Evolutionary conservation across 2,113 vertebrate species (phyloP).

Genomic region (Holacanthus passer): DNA sequence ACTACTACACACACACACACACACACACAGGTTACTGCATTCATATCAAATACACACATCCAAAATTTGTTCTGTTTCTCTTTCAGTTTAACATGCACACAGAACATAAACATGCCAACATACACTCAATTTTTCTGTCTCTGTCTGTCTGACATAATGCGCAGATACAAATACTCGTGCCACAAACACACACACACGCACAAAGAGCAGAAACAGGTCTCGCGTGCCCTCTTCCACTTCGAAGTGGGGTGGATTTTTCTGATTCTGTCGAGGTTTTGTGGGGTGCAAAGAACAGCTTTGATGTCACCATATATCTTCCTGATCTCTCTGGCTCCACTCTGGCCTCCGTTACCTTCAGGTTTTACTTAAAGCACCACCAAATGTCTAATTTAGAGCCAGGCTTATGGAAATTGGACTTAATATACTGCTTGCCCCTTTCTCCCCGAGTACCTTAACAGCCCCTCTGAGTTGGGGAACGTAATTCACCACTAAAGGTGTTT

Average conservation of each 20-base stretch:
- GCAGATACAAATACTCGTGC: not conserved
- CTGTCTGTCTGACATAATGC: not conserved
- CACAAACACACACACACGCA: conserved; percentile 6
- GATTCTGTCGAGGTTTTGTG: conserved; percentile 67
- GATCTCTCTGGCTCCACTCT: conserved; percentile 75
- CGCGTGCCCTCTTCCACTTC: conserved; percentile 10
- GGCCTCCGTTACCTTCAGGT: conserved; percentile 65
- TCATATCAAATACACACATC: too few relatives aligned
- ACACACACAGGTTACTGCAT: not conserved
- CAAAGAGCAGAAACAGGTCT: conserved; percentile 34
- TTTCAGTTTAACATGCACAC: not conserved
- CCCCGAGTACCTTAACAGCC: conserved; percentile 42
- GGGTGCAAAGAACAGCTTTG: conserved; percentile 72
- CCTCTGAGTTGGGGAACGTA: conserved; percentile 39
- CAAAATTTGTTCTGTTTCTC: not conserved
- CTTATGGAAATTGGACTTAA: conserved; percentile 78
- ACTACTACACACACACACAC: not conserved
- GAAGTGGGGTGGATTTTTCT: conserved; percentile 54
- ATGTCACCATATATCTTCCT: conserved; percentile 80
- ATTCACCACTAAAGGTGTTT: conserved; percentile 58
- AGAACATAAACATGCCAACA: not conserved
- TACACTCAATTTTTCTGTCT: not conserved
- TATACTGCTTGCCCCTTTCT: conserved; percentile 61
- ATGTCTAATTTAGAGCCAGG: conserved; percentile 72
- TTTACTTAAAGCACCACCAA: conserved; percentile 69